Evolutionary conservation across 2,113 vertebrate species (phyloP).

Genomic region (Gnathonemus longibarbis): DNA sequence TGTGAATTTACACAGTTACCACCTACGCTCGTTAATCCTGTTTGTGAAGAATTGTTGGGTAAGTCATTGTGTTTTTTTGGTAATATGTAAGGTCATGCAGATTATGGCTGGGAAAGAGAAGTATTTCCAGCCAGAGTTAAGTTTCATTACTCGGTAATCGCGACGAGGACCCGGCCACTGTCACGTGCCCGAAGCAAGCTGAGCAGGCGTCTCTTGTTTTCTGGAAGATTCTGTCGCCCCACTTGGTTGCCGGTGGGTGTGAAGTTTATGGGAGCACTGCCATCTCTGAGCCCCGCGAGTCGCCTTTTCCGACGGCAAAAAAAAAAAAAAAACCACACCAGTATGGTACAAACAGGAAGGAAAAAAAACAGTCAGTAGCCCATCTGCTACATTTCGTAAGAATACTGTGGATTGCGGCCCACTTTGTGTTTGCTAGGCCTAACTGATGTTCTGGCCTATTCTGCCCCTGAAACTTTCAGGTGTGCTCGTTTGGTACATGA

Average conservation of each 20-base stretch:
- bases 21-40: not conserved
- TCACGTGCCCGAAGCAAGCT: not conserved
- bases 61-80: not conserved
- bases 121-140: not conserved
- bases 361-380: not conserved
- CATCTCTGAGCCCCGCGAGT: not conserved
- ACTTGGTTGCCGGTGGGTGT: constrained; percentile 11
- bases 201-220: not conserved
- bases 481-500: not conserved
- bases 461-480: not conserved
- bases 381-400: not conserved
- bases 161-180: not conserved
- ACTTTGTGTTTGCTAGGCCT: not conserved
- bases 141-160: constrained; percentile 15
- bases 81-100: not conserved
- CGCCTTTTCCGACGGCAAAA: constrained; percentile 1
- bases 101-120: not conserved
- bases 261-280: constrained; percentile 12
- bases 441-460: not conserved
- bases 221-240: not conserved
- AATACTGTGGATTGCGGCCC: not conserved
- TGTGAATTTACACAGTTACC: not conserved
- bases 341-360: constrained; percentile 13
- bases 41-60: not conserved
- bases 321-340: constrained; percentile 2